Evolutionary conservation across 2,797 vertebrate genomes (phyloP), one percentile per base, ranked within the genome.

Genomic region (Emydoidea blandingii): DNA sequence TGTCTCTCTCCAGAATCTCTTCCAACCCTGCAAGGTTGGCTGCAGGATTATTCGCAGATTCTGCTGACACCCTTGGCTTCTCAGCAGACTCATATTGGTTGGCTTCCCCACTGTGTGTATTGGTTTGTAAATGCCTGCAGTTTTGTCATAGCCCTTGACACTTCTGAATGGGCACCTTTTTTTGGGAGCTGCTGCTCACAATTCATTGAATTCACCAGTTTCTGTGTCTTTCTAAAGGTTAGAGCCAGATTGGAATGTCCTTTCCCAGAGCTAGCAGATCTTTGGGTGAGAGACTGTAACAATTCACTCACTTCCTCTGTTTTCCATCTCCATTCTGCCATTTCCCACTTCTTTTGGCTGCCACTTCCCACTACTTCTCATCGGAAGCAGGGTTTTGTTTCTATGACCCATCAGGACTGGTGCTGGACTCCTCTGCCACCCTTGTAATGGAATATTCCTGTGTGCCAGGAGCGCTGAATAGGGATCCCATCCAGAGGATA

Each of bases 191-290:
- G 29, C 27, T 86, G 37, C 5, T 78, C 0, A 0, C 29, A 91
- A 2, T 74, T 91, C 0, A 0, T 82, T 90, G 83, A 68, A 89
- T 81, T 79, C 10, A 23, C 50, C 0, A 2, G 82, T 95, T 82
- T 19, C 14, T 0, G 0, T 2, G 1, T 65, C 31, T 0, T 0
- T 6, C 31, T 50, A 59, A 65, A n/a, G 65, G 5, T 7, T 47
- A n/a, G 23, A 80, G 37, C 31, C 94, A 50, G 3, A 81, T 34
- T 52, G 41, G 0, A 1, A 85, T 27, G 78, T 86, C 5, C 2
- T 94, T 49, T 87, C 90, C 7, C 31, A 83, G 68, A 91, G 54
- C 2, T 0, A 0, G 12, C 8, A 41, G 11, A 7, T 7, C 56
- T 90, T 84, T 7, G 34, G 50, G 5, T 57, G 74, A 92, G 74